Evolutionary conservation across 2,113 vertebrate genomes (phyloP).

Genomic region (Ptychochromis oligacanthus): DNA sequence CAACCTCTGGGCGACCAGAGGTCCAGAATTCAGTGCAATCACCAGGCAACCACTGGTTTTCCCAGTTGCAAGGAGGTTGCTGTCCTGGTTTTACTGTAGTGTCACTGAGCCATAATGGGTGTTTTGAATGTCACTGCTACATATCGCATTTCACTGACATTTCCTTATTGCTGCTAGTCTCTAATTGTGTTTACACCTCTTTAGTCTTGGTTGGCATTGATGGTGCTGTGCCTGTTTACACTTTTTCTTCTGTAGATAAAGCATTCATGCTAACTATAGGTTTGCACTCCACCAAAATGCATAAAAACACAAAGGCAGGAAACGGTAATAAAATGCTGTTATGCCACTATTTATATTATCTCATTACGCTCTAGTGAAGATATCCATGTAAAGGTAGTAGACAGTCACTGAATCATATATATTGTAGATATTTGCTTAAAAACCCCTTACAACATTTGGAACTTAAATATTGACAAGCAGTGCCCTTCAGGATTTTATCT

Average conservation of each 20-base stretch:
- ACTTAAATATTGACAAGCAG: neutral
- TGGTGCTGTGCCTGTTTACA: neutral
- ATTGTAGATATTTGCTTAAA: neutral
- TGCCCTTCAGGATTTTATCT: neutral
- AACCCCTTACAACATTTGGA: fast-evolving
- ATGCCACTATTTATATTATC: neutral
- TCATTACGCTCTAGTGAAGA: too few relatives aligned
- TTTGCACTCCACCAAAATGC: neutral
- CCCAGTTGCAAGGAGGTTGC: neutral
- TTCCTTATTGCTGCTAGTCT: neutral
- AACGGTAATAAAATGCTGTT: neutral
- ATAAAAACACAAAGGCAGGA: neutral
- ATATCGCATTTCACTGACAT: neutral
- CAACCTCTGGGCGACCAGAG: too few relatives aligned
- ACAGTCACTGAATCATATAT: neutral
- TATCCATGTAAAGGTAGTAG: neutral
- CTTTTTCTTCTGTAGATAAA: neutral
- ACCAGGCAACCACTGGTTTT: fast-evolving
- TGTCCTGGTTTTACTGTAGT: neutral
- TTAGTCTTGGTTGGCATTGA: neutral
- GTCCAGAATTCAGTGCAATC: neutral
- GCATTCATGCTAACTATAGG: neutral
- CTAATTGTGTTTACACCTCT: neutral
- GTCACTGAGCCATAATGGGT: neutral
- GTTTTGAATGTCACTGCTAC: neutral